Evolutionary conservation across 2,888 invertebrate species (phyloP), one percentile per base, ranked within the genome.

Genomic region (Oegoconia quadripuncta): DNA sequence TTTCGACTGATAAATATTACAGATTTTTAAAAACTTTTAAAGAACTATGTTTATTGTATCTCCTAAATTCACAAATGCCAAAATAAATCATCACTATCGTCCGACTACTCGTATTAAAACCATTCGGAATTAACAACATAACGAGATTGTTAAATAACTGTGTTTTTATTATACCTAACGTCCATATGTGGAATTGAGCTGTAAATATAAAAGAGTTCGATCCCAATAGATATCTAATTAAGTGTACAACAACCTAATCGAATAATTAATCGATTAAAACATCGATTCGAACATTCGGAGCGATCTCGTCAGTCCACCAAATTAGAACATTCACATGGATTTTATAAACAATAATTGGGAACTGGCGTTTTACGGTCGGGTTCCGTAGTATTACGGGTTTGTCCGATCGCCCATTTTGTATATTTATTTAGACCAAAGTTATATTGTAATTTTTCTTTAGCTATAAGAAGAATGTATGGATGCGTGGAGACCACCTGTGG

Each of bases 181-280:
- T 35, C 37, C 33, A 46, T 41, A 38, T 29, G n/a, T 8, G 2
- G 17, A 34, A 44, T 34, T 26, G 39, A 41, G 37, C 27, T 9
- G 36, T 31, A 26, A 37, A 42, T 15, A 42, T 44, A 46, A 46
- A 47, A 50, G 45, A 42, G 34, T 43, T 29, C 12, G 27, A 29
- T 30, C 52, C 49, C 48, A 56, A 64, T 56, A 59, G 59, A 64
- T 66, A 64, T 59, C 56, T 65, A 70, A 76, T 75, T 65, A 60
- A 56, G 54, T 48, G 50, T 48, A 53, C 54, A 56, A 55, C 61
- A 60, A 67, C 58, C 59, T 60, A 63, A 71, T 66, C 70, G 69
- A 65, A 61, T 66, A 64, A 69, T 70, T 68, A 66, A 72, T 78
- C 78, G 76, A 79, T 77, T 69, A 43, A 52, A 48, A 44, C 48